phyloP scores from a whole-genome alignment of 2,797 vertebrate genomes.

The Thamnophis elegans region DNA sequence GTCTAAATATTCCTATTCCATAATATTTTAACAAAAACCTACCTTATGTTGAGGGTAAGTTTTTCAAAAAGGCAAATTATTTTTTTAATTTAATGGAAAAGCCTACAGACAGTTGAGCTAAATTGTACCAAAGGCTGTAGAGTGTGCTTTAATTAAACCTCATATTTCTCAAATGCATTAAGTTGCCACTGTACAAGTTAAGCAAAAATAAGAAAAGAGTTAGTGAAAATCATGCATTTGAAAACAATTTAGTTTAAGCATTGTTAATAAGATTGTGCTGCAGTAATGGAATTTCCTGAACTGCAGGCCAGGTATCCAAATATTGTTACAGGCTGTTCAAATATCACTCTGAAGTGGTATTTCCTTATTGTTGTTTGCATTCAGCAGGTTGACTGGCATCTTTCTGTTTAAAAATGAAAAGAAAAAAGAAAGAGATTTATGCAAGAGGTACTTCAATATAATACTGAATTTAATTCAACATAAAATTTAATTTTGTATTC shows the following conservation, averaged over 20 bases:
- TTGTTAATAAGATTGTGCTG: conserved; percentile 78
- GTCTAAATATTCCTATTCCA: conserved; percentile 55
- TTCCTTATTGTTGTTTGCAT: conserved; percentile 96
- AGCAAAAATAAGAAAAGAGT: conserved; percentile 63
- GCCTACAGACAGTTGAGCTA: conserved; percentile 59
- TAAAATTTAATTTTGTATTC: not conserved
- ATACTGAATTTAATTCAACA: not conserved
- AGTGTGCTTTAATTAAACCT: conserved; percentile 70
- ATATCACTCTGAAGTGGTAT: conserved; percentile 73
- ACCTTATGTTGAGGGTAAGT: conserved; percentile 57
- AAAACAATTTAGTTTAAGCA: conserved; percentile 76
- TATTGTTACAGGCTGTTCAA: conserved; percentile 66
- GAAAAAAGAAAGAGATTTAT: conserved; percentile 22
- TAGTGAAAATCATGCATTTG: conserved; percentile 84
- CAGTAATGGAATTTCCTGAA: conserved; percentile 69
- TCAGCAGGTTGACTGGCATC: conserved; percentile 91
- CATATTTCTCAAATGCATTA: conserved; percentile 68
- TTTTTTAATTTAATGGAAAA: conserved; percentile 40
- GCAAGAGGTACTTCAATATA: not conserved
- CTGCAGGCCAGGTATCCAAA: conserved; percentile 68
- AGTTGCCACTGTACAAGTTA: conserved; percentile 75
- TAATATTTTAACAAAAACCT: conserved; percentile 51
- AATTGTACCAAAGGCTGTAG: conserved; percentile 66
- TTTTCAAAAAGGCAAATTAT: conserved; percentile 51
- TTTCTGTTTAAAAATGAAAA: conserved; percentile 75